Evolutionary conservation across 2,797 vertebrate species (phyloP).

Genomic region (Chiloscyllium punctatum): DNA sequence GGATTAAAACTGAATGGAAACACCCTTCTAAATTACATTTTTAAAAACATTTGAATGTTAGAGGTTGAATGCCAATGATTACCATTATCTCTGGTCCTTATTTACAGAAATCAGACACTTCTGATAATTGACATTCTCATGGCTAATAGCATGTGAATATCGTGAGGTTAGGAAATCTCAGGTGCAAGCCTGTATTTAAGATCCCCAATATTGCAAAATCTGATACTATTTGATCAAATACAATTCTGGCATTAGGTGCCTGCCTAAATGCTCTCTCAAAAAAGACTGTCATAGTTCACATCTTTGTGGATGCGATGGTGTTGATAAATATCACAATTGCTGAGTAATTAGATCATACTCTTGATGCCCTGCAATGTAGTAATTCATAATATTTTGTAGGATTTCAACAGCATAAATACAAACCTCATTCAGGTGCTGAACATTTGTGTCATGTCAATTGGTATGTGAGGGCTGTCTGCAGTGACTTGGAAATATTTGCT

Average conservation of each 20-base stretch:
- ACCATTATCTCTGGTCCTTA: not conserved
- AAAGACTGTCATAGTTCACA: not conserved
- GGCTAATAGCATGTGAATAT: not conserved
- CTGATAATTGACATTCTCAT: not conserved
- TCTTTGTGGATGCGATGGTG: not conserved
- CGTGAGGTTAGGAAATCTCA: not conserved
- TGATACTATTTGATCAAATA: not conserved
- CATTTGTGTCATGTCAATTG: not conserved
- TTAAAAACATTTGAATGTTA: not conserved
- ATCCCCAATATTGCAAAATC: not conserved
- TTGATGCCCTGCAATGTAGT: not conserved
- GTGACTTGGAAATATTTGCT: not conserved
- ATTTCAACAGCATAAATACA: not conserved
- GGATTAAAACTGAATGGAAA: not conserved
- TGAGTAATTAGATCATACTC: not conserved
- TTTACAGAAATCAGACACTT: not conserved
- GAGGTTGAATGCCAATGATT: not conserved
- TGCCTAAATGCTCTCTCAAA: not conserved
- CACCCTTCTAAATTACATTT: not conserved
- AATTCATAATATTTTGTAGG: not conserved
- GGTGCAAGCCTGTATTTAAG: not conserved
- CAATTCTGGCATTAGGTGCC: not conserved
- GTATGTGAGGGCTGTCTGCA: not conserved
- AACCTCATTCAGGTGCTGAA: not conserved
- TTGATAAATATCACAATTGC: not conserved